Percentiles rank a stretch among this genome's conserved stretches.
Conservation (phyloP, 2,113 vertebrate species). For the Cynoglossus semilaevis region DNA sequence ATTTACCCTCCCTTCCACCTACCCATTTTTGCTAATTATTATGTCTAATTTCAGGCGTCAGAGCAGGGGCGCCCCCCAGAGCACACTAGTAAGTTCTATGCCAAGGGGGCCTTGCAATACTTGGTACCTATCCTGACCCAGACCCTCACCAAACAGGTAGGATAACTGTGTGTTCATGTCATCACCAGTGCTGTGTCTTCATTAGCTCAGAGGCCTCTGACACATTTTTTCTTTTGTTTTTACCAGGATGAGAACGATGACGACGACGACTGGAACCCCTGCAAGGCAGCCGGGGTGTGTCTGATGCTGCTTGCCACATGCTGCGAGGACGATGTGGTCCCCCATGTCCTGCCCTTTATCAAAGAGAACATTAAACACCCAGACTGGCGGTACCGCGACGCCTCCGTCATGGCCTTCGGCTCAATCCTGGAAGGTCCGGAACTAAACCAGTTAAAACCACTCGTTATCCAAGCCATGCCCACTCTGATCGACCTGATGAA, state of each 20-base stretch:
- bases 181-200: too few relatives aligned
- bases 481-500: conserved; percentile 98
- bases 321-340: conserved; percentile 97
- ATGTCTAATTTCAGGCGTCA: conserved; percentile 79
- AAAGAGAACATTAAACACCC: conserved; percentile 95
- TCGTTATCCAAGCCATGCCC: conserved; percentile 94
- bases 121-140: conserved; percentile 96
- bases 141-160: conserved; percentile 95
- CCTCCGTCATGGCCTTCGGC: conserved; percentile 96
- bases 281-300: conserved; percentile 94
- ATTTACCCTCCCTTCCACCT: too few relatives aligned
- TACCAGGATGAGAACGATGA: conserved; percentile 94
- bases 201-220: too few relatives aligned
- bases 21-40: background rate
- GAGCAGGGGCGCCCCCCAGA: conserved; percentile 97
- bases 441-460: conserved; percentile 93
- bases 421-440: conserved; percentile 96
- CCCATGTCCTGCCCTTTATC: conserved; percentile 96
- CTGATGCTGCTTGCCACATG: conserved; percentile 97
- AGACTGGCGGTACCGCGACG: conserved; percentile 95
- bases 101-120: conserved; percentile 96
- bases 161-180: too few relatives aligned
- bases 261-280: conserved; percentile 97
- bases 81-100: conserved; percentile 99
- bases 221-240: background rate